Evolutionary conservation across 2,113 vertebrate genomes (phyloP), one percentile per base, ranked within the genome.

Genomic region (Manacus vitellinus): DNA sequence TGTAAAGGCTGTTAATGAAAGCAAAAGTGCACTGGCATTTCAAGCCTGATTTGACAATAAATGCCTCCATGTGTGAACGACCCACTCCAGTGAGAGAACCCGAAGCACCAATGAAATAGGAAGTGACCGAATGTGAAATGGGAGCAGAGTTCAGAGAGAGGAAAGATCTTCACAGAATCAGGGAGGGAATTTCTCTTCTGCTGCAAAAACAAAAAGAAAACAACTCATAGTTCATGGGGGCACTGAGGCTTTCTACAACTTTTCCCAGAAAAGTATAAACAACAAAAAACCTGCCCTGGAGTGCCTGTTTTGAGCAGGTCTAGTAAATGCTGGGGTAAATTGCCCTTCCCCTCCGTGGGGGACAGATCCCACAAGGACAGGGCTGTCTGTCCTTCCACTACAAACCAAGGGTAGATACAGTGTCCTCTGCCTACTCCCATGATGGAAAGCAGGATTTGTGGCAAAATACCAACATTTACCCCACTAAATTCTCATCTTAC

Each of bases 1-100:
- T 52, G 74, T 61, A 58, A 91, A 93, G 79, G 71, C 12, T 1
- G 76, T 82, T 97, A 89, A 89, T 97, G 97, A 97, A 97, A 94
- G 85, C 68, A 94, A 89, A 96, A 95, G 93, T 20, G 14, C 94
- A 76, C 91, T 97, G 97, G 88, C 89, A 97, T 97, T 97, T 97
- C 96, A 97, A 97, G 97, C 92, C 89, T 96, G 95, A 96, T 95
- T 96, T 96, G 93, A 58, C 79, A 92, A 89, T 95, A 93, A 96
- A 91, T 47, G 73, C 79, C 62, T 92, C 87, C 83, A 61, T 86
- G 85, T 59, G 12, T 94, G 96, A 96, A 93, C 35, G 59, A 47
- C 78, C 71, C 73, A 33, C 82, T 92, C 87, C 35, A 78, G 86
- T 85, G 67, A 94, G 39, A 93, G 73, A 94, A 59, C 63, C 54